phyloP scores from a whole-genome alignment of 1,140 invertebrate species.

The Ladona fulva region DNA sequence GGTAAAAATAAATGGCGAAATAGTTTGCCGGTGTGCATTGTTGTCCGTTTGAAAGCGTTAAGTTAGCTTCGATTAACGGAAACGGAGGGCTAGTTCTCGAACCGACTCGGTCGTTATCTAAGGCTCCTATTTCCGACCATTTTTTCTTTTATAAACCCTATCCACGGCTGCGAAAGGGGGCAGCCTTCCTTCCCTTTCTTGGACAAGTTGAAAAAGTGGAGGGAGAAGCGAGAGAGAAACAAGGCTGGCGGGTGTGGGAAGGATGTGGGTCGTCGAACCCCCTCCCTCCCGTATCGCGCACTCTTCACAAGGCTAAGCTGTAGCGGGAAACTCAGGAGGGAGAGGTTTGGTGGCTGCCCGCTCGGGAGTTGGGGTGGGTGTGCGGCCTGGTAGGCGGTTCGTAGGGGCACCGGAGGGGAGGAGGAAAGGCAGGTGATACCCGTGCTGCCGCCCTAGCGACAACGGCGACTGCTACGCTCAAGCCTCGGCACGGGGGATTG shows the following conservation, averaged over 20 bases:
- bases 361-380: not conserved
- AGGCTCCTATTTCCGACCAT: not conserved
- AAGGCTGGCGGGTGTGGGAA: not conserved
- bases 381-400: not conserved
- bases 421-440: not conserved
- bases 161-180: not conserved
- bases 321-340: not conserved
- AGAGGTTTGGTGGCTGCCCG: not conserved
- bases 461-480: not conserved
- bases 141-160: not conserved
- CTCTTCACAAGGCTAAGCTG: constrained; percentile 2
- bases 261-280: not conserved
- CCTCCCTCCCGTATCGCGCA: not conserved
- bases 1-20: too few species aligned
- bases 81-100: too few species aligned
- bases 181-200: not conserved
- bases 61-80: too few species aligned
- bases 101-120: not conserved
- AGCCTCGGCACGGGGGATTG: not conserved
- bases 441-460: not conserved
- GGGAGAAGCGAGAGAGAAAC: not conserved
- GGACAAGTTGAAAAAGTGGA: not conserved
- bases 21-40: too few species aligned
- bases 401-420: not conserved
- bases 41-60: too few species aligned